Conservation (phyloP, 1,140 invertebrate species). For the Halyomorpha halys region DNA sequence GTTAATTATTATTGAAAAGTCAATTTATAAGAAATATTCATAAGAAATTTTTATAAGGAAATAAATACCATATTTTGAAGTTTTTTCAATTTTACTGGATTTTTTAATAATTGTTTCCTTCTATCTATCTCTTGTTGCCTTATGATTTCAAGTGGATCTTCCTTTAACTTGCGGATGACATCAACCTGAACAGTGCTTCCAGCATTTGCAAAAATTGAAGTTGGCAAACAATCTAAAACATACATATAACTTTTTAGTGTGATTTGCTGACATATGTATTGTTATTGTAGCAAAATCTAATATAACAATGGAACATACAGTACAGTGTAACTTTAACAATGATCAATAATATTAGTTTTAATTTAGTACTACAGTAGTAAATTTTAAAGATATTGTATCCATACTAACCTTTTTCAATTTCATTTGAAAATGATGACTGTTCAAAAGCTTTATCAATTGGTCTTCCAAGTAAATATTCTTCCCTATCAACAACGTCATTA, state of each 20-base stretch:
- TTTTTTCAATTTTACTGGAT: constrained; percentile 81
- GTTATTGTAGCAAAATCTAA: too few species aligned
- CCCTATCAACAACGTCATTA: constrained; percentile 59
- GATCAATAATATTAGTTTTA: too few species aligned
- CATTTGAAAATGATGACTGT: constrained; percentile 46
- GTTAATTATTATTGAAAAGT: too few species aligned
- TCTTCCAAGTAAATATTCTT: constrained; percentile 85
- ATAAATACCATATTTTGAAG: constrained; percentile 59
- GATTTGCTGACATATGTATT: too few species aligned
- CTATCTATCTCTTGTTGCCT: constrained; percentile 77
- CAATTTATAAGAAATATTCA: too few species aligned
- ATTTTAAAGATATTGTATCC: too few species aligned
- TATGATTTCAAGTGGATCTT: constrained; percentile 80
- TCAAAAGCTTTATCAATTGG: constrained; percentile 78
- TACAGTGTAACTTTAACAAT: too few species aligned
- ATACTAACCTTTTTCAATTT: constrained; percentile 36
- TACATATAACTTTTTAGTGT: too few species aligned
- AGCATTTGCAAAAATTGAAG: constrained; percentile 22
- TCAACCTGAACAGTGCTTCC: constrained; percentile 34
- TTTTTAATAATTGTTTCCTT: constrained; percentile 65
- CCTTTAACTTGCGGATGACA: constrained; percentile 69
- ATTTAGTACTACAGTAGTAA: too few species aligned
- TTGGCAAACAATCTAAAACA: constrained; percentile 22
- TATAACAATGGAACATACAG: too few species aligned
- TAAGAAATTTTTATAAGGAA: not conserved